Conservation (phyloP, 1,140 invertebrate species). For the Achroia grisella region DNA sequence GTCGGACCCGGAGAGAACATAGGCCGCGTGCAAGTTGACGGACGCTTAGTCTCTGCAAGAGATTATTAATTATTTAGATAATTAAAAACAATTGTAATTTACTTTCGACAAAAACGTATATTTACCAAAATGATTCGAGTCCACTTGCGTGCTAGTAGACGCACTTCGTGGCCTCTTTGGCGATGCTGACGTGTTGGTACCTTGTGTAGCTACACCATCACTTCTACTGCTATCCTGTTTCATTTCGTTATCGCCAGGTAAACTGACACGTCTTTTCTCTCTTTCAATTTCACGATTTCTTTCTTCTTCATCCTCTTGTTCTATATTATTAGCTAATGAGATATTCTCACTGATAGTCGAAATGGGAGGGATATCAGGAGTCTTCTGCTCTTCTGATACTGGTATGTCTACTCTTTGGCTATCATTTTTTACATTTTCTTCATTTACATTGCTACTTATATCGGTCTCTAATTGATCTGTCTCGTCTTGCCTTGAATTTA, state of each 20-base stretch:
- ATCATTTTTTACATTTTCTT: slow-evolving; percentile 62
- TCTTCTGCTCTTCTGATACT: slow-evolving; percentile 71
- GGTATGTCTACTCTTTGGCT: slow-evolving; percentile 43
- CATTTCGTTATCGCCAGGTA: slow-evolving; percentile 77
- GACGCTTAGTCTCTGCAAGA: slow-evolving; percentile 52
- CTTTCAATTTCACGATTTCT: slow-evolving; percentile 54
- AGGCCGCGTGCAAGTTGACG: slow-evolving; percentile 75
- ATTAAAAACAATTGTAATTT: too few relatives aligned
- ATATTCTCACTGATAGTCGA: slow-evolving; percentile 81
- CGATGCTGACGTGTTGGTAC: slow-evolving; percentile 64
- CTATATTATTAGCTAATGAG: slow-evolving; percentile 57
- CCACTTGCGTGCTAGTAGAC: slow-evolving; percentile 86
- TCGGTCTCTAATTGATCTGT: slow-evolving; percentile 27
- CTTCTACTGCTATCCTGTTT: slow-evolving; percentile 51
- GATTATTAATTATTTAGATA: too few relatives aligned
- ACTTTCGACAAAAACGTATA: neutral
- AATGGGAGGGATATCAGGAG: slow-evolving; percentile 81
- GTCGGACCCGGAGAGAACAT: slow-evolving; percentile 97
- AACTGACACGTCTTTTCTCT: slow-evolving; percentile 76
- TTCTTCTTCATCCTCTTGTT: slow-evolving; percentile 52
- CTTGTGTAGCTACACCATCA: slow-evolving; percentile 49
- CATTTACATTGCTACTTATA: slow-evolving; percentile 34
- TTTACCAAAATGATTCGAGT: slow-evolving; percentile 87
- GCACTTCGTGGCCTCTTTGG: slow-evolving; percentile 82
- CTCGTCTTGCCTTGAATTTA: slow-evolving; percentile 31